Evolutionary conservation across 2,113 vertebrate genomes (phyloP), one percentile per base, ranked within the genome.

Genomic region (Cochlearius cochlearius): DNA sequence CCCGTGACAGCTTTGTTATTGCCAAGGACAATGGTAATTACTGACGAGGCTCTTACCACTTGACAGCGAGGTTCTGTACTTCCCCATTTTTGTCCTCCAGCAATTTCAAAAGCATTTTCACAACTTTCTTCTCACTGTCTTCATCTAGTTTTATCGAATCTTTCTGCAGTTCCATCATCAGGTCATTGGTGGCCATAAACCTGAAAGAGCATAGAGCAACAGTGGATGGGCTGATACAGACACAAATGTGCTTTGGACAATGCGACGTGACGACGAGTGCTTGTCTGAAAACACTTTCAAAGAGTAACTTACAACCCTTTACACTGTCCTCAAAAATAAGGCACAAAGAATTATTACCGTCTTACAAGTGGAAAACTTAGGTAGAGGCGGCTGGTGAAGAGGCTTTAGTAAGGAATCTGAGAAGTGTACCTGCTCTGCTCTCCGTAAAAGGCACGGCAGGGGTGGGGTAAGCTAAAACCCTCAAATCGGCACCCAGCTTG

Each of bases 121-220:
- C 99, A 63, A 99, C 99, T 86, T 99, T 99, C 78, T 98, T 99
- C 97, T 99, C 99, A 0, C 99, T 99, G 95, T 99, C 99, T 96
- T 99, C 99, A 16, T 99, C 99, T 90, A 99, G 97, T 85, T 99
- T 99, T 72, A 99, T 99, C 16, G 99, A 99, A 96, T 99, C 99
- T 91, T 99, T 99, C 98, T 99, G 99, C 83, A 99, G 97, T 98
- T 99, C 99, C 53, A 99, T 95, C 99, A 99, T 99, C 97, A 99
- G 97, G 97, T 99, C 99, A 3, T 99, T 99, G 43, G 99, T 99
- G 88, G 99, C 99, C 99, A 99, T 99, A 96, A 99, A 99, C 95
- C 99, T 99, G 88, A 19, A 69, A 55, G 29, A 34, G 73, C 26
- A 90, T 2, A 69, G 0, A 72, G 53, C 45, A 90, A 11, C 63